phyloP scores from a whole-genome alignment of 2,888 invertebrate species.

The Alentia gelatinosa region DNA sequence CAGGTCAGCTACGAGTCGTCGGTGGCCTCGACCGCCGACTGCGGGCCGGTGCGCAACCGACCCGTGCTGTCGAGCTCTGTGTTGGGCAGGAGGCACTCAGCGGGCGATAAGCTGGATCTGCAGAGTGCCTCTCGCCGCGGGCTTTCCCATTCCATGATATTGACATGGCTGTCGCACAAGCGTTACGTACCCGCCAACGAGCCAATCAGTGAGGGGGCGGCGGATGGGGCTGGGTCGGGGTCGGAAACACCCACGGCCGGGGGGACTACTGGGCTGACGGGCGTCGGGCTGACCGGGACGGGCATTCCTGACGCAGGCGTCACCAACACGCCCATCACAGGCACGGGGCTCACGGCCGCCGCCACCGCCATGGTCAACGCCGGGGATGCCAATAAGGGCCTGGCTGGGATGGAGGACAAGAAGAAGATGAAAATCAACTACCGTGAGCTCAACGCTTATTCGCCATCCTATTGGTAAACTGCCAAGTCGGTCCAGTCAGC shows the following conservation, averaged over 20 bases:
- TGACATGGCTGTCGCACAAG: slow-evolving; percentile 3
- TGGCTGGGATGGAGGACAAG: neutral
- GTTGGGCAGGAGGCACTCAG: neutral
- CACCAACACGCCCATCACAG: neutral
- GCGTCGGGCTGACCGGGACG: neutral
- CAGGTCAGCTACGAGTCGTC: slow-evolving; percentile 34
- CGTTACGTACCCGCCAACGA: neutral
- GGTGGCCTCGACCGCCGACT: neutral
- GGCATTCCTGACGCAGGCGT: neutral
- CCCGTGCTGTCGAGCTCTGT: neutral
- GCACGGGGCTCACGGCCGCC: neutral
- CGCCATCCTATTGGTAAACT: neutral
- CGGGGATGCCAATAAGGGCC: neutral
- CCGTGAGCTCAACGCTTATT: neutral
- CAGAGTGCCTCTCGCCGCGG: neutral
- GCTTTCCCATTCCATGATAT: slow-evolving; percentile 5
- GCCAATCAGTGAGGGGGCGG: slow-evolving; percentile 29
- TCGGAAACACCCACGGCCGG: neutral
- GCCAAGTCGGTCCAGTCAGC: neutral
- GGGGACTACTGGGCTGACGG: neutral
- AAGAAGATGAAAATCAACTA: slow-evolving; percentile 28
- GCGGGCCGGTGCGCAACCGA: neutral
- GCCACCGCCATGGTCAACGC: neutral
- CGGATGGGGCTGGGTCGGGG: neutral
- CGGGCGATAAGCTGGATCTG: slow-evolving; percentile 1